These are phyloP conservation scores for Gonatopus flavifemur DNA, from an alignment of 1,140 invertebrate species.

Conservation along the genomic window DNA sequence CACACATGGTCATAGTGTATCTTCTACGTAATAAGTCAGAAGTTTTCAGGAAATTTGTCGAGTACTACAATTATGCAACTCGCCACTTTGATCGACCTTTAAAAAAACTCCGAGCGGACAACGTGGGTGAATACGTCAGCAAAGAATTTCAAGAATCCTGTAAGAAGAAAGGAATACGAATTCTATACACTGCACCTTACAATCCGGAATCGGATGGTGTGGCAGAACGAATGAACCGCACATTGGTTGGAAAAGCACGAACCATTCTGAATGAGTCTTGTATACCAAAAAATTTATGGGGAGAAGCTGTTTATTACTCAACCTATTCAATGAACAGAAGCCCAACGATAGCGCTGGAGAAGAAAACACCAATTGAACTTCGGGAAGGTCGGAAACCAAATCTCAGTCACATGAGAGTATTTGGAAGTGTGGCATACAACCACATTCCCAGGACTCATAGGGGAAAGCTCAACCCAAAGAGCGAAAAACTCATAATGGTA, in stretches of 20 bases:
- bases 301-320: neutral
- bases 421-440: neutral
- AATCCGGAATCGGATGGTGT: too few species aligned
- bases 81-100: too few species aligned
- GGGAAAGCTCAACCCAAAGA: neutral
- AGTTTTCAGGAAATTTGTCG: too few species aligned
- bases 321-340: neutral
- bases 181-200: neutral
- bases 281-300: neutral
- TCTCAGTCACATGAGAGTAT: neutral
- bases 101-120: too few species aligned
- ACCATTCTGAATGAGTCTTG: neutral
- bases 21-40: too few species aligned
- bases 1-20: too few species aligned
- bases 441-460: neutral
- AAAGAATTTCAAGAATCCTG: too few species aligned
- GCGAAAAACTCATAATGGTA: neutral
- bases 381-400: neutral
- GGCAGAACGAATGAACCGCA: neutral
- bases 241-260: too few species aligned
- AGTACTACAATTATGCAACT: too few species aligned
- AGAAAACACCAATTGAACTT: neutral
- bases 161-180: neutral
- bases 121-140: too few species aligned
- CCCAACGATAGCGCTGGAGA: neutral